Evolutionary conservation across 2,797 vertebrate genomes (phyloP), one percentile per base, ranked within the genome.

Genomic region (Odontamblyopus lacepedii): DNA sequence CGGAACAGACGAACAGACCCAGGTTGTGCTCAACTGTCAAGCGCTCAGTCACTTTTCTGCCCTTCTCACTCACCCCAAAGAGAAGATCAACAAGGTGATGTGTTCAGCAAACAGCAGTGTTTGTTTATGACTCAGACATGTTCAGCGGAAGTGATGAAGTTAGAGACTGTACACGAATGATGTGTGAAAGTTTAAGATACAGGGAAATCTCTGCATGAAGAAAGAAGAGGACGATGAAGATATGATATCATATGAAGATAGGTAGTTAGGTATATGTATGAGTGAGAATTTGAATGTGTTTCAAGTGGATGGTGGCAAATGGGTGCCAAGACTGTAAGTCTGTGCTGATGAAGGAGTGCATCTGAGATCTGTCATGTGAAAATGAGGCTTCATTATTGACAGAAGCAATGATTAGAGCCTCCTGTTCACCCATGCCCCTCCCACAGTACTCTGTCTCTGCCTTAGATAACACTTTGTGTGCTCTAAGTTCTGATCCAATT

Each of bases 81-180:
- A 99, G 93, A 99, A 99, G 92, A 99, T 99, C 93, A 99, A 99
- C 94, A 99, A 99, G 96, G 98, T 98, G 91, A 89, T 78, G 5
- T 6, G 8, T 35, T 15, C 18, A 1, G 2, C 13, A 38, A 38
- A 13, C 18, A 19, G 18, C 18, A 3, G 19, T 63, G 2, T 35
- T 63, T 19, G 3, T 38, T 18, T 35, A 19, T 18, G 30, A 41
- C n/a, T 38, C 18, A 35, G 18, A 1, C 23, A 1, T 26, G 8
- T 6, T 85, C 88, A 81, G 92, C 92, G 94, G 96, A 97, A 86
- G 78, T 98, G 96, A 99, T 98, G 96, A 98, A 79, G 92, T 88
- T 72, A 76, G 96, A 96, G 95, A 92, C 91, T 87, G 91, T 93
- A 93, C 90, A 66, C 16, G 77, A 88, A 44, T 86, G 87, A 86